Percentiles rank a stretch among this genome's conserved stretches.
phyloP scores from a whole-genome alignment of 2,888 invertebrate genomes.

The Rhodophaea formosa region DNA sequence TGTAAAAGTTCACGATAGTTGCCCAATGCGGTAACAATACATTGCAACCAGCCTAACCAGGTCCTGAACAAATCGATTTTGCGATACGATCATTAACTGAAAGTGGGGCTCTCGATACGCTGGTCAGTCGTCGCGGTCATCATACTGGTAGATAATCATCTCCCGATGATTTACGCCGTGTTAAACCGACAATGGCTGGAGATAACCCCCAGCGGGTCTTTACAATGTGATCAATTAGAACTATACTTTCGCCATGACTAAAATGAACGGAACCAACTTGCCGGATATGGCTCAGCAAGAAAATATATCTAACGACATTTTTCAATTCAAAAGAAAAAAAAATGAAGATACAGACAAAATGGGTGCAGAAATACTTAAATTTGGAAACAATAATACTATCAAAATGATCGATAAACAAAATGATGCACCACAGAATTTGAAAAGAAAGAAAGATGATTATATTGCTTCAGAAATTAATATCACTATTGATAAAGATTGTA shows the following conservation, averaged over 20 bases:
- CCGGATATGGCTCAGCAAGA: constrained; percentile 57
- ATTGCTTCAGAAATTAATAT: constrained; percentile 60
- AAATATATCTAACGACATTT: constrained; percentile 57
- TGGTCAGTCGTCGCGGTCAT: constrained; percentile 67
- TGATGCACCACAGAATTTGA: constrained; percentile 43
- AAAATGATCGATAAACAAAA: constrained; percentile 38
- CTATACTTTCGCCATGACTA: constrained; percentile 58
- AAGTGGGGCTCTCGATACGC: constrained; percentile 44
- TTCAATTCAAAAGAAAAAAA: constrained; percentile 56
- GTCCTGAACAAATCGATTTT: constrained; percentile 54
- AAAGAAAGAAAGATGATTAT: constrained; percentile 50
- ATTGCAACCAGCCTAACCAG: constrained; percentile 45
- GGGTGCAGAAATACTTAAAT: constrained; percentile 28
- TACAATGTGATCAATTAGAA: constrained; percentile 76
- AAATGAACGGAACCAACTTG: constrained; percentile 62
- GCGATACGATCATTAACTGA: constrained; percentile 36
- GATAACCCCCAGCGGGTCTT: constrained; percentile 58
- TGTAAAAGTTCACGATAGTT: constrained; percentile 80
- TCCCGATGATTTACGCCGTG: constrained; percentile 75
- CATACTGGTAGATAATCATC: constrained; percentile 70
- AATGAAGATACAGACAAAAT: constrained; percentile 29
- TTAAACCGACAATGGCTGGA: constrained; percentile 71
- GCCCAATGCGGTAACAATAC: constrained; percentile 71
- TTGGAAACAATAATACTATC: constrained; percentile 48
- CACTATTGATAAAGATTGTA: constrained; percentile 56